Base-by-base conservation (phyloP, 64 coral and sea anemone genomes). In the Exaiptasia diaphana region DNA sequence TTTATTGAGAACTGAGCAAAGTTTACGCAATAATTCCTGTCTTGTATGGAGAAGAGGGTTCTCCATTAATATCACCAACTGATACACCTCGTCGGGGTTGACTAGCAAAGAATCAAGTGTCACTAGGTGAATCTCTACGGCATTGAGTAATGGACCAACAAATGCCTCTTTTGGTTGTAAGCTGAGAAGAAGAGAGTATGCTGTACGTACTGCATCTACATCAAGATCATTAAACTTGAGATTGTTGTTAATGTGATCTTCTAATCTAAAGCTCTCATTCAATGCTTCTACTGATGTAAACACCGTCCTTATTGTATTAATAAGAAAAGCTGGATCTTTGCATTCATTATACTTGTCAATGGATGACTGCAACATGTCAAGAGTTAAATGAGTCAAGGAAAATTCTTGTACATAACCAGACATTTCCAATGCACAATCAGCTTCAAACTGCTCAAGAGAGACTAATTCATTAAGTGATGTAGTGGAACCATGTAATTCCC, bases 221-320 rank as follows among this genome's bases (percentile, higher is more conserved):
- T 99, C 95, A 22, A 93, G 95, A 4, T 46, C 28, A 44, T 60
- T 43, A 44, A 41, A 70, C 3, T 5, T 4, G 4, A 65, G 57
- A 77, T 86, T 54, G 39, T 35, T 24, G 34, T 44, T 32, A 62
- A 64, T 46, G 15, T 49, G 52, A 41, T 42, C 53, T 37, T 61
- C 65, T 41, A 73, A 68, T 30, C 63, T 87, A 37, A 99, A 99
- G 64, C 95, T 99, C 1, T 92, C 90, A 99, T 99, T 99, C 6
- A 99, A 71, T 50, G 95, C 95, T 79, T 99, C 74, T 34, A 83
- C 74, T 57, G 80, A 81, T 41, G 89, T 80, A 50, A 99, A 99
- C 14, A 99, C 95, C 50, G 95, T 99, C 68, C 95, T 71, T 77
- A 99, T 89, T n/a, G 95, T 99, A 27, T 99, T 99, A 10, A 93